Evolutionary conservation across 2,113 vertebrate genomes (phyloP).

Genomic region (Melanotaenia duboulayi): DNA sequence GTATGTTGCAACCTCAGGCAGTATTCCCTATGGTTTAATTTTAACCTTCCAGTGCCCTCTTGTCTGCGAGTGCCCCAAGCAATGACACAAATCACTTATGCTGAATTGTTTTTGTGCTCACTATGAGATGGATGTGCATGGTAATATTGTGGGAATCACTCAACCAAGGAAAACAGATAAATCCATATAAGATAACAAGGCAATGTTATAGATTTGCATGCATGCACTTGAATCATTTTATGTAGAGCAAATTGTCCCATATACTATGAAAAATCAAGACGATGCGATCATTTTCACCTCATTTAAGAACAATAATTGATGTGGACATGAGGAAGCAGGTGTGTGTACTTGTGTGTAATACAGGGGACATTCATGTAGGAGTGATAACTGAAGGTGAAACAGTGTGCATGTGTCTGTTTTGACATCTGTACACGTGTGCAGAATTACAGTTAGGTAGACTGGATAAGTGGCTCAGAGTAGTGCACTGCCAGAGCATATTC

Average conservation of each 20-base stretch:
- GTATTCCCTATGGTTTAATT: constrained; percentile 67
- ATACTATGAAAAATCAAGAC: constrained; percentile 1
- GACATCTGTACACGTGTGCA: constrained; percentile 52
- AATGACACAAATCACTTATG: constrained; percentile 60
- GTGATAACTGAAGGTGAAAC: constrained; percentile 46
- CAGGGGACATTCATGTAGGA: constrained; percentile 9
- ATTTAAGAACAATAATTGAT: constrained; percentile 13
- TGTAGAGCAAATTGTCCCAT: constrained; percentile 1
- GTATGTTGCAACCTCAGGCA: constrained; percentile 50
- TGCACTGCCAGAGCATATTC: constrained; percentile 80
- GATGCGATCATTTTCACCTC: constrained; percentile 16
- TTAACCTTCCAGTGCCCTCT: constrained; percentile 61
- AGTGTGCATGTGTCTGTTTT: constrained; percentile 34
- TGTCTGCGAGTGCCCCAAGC: constrained; percentile 58
- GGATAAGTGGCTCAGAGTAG: constrained; percentile 76
- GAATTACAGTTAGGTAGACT: constrained; percentile 70
- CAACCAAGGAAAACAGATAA: constrained; percentile 24
- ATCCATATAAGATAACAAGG: constrained; percentile 22
- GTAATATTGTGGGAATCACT: constrained; percentile 41
- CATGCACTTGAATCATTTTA: constrained; percentile 2
- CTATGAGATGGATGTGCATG: constrained; percentile 22
- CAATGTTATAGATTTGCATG: constrained; percentile 9
- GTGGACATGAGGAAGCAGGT: constrained; percentile 1
- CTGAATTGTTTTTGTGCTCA: constrained; percentile 41
- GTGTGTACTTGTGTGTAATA: constrained; percentile 5